Evolutionary conservation across 2,797 vertebrate species (phyloP).

Genomic region (Halcyon smyrnensis): DNA sequence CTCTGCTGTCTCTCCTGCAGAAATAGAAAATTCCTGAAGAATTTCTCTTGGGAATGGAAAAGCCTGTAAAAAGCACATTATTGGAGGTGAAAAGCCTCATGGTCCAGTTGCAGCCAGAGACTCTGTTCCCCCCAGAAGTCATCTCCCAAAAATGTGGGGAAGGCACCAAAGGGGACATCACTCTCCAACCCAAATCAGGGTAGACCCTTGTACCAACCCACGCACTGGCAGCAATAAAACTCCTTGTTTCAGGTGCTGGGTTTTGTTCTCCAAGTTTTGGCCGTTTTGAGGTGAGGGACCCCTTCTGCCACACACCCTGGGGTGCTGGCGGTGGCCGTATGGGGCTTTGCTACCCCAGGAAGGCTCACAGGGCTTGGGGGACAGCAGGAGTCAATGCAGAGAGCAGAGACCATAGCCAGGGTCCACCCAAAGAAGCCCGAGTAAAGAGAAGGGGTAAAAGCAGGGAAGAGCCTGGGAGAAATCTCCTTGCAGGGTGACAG

Average conservation of each 20-base stretch:
- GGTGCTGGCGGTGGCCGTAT: not conserved
- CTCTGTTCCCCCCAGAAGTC: not conserved
- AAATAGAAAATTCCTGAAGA: slow-evolving; percentile 29
- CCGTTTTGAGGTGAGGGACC: not conserved
- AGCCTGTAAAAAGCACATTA: rapidly evolving
- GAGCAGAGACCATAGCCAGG: not conserved
- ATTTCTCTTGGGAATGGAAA: not conserved
- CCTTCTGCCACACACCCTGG: rapidly evolving
- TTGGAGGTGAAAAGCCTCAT: not conserved
- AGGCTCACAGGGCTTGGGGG: not conserved
- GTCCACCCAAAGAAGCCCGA: not conserved
- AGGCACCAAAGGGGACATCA: not conserved
- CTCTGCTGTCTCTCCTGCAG: not conserved
- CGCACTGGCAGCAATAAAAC: not conserved
- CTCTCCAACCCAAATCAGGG: not conserved
- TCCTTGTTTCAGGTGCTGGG: not conserved
- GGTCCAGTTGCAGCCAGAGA: rapidly evolving
- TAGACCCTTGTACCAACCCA: not conserved
- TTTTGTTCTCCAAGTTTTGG: not conserved
- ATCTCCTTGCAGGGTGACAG: not conserved
- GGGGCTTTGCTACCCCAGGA: not conserved
- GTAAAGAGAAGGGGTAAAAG: not conserved
- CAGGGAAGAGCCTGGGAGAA: not conserved
- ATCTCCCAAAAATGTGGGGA: not conserved
- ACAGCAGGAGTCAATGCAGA: not conserved